Base-by-base conservation (phyloP, 2,797 vertebrate species). In the Lycodopsis pacificus region DNA sequence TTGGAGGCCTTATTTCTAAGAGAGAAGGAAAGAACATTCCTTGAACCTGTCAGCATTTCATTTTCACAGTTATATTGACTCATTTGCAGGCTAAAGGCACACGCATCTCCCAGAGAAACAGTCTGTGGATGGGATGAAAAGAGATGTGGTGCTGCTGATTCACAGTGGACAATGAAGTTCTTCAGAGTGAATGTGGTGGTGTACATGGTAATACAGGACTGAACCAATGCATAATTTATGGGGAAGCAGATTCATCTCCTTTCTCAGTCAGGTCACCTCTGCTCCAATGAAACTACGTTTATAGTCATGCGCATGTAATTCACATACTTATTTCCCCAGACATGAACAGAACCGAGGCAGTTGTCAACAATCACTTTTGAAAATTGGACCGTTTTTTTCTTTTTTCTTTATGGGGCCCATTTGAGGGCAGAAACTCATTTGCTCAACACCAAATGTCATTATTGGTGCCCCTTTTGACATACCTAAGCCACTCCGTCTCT, bases 201-300 rank as follows among this genome's bases (percentile, higher is more conserved):
- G 73, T 53, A 78, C 77, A 40, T 70, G 58, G 34, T 63, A 71
- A 78, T 57, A 57, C 65, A 69, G 58, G 56, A 67, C 65, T 44
- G 84, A 81, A 84, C 76, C 74, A 67, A 90, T 90, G 46, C 82
- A 91, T 88, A 78, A 88, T 90, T 90, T 84, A 91, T 87, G 1
- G 40, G n/a, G 77, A 82, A 86, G 73, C 62, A 17, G 72, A 88
- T 87, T 87, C 54, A 80, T 78, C 82, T 84, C 73, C 30, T 46
- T 20, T 75, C 76, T 57, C 73, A 15, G 71, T 65, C 74, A 38
- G 20, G 20, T 72, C 48, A 73, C 58, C 30, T 72, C 63, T 71
- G 81, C 76, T 81, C 83, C 73, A 61, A 7, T 80, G 65, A 83
- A 88, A 73, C 62, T 13, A 3, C 3, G 12, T 75, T 87, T 58